Percentiles rank a stretch among this genome's conserved stretches.
Conservation (phyloP, 2,888 invertebrate species). For the Megalurothrips usitatus region DNA sequence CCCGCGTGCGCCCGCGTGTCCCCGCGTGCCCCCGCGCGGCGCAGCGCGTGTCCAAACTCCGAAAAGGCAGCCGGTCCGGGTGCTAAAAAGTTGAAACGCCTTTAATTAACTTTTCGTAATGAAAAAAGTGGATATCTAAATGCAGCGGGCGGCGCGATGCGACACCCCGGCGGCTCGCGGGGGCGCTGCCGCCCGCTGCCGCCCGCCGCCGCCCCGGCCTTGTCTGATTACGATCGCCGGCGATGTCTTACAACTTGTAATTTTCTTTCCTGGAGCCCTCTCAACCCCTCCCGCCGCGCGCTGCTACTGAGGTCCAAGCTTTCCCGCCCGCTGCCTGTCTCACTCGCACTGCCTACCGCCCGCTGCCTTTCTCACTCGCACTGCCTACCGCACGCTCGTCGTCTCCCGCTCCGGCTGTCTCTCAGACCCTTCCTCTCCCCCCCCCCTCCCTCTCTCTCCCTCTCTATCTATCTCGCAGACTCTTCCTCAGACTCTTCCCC, state of each 20-base stretch:
- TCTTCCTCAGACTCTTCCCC: not conserved
- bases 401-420: not conserved
- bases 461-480: not conserved
- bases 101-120: not conserved
- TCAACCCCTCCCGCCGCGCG: not conserved
- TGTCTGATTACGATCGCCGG: no score
- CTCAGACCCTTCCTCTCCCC: not conserved
- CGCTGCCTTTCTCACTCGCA: not conserved
- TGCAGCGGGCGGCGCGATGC: not conserved
- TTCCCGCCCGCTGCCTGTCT: not conserved
- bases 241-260: constrained; percentile 6
- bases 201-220: no score
- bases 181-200: no score
- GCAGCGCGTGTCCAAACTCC: no score
- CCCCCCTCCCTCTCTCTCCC: not conserved
- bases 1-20: no score
- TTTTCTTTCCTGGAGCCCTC: not conserved
- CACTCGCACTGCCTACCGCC: no score
- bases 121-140: not conserved
- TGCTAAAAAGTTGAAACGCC: not conserved
- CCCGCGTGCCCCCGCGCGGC: no score
- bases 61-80: no score
- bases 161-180: not conserved
- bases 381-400: not conserved
- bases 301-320: not conserved